Conservation (phyloP, 1,140 invertebrate species). For the Glomeris maerens region DNA sequence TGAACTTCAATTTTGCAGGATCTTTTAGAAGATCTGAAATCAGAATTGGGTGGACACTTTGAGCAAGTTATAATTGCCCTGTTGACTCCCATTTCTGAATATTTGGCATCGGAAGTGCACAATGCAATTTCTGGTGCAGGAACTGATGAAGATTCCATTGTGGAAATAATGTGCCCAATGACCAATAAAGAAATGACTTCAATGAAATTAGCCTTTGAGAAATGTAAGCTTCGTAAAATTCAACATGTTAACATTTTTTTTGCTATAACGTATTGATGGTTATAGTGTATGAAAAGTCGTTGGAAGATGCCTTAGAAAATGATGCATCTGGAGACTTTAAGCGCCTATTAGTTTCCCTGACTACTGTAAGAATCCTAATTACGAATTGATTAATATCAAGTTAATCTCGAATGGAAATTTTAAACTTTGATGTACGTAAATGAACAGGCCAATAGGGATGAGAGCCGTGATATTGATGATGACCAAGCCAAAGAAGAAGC, state of each 20-base stretch:
- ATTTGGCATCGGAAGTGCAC: slow-evolving; percentile 70
- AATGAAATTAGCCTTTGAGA: no score
- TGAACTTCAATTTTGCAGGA: no score
- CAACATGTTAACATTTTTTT: slow-evolving; percentile 2
- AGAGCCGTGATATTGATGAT: no score
- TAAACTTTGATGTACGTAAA: no score
- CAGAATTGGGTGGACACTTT: slow-evolving; percentile 78
- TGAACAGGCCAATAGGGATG: no score
- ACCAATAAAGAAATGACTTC: no score
- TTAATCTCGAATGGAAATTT: no score
- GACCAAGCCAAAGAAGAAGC: no score
- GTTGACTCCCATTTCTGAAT: slow-evolving; percentile 73
- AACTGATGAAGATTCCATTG: slow-evolving; percentile 40
- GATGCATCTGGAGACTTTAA: slow-evolving; percentile 90
- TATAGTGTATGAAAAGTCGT: slow-evolving; percentile 63
- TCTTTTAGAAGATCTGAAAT: slow-evolving; percentile 74
- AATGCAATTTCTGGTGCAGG: slow-evolving; percentile 68
- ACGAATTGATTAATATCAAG: no score
- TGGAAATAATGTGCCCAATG: no score
- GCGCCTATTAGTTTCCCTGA: slow-evolving; percentile 57
- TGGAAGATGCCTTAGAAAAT: slow-evolving; percentile 76
- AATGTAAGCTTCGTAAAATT: no score
- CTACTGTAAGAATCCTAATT: slow-evolving; percentile 24
- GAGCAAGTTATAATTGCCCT: slow-evolving; percentile 73
- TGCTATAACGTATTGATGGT: no score